Conservation (phyloP, 2,797 vertebrate species). For the Atherinosoma microstoma region DNA sequence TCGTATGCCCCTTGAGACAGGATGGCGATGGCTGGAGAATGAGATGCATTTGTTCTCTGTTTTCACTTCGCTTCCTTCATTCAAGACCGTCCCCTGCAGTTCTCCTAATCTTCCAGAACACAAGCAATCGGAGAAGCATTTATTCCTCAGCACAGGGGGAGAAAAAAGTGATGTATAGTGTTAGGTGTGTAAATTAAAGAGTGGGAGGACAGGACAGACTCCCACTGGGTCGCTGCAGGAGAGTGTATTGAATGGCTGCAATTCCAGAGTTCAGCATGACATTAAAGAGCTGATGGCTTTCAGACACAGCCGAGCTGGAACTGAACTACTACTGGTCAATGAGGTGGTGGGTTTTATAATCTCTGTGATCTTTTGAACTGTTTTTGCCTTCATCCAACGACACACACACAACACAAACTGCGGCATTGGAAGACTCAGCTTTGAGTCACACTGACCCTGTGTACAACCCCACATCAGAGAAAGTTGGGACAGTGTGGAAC, state of each 20-base stretch:
- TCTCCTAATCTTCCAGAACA: constrained; percentile 64
- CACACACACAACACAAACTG: not conserved
- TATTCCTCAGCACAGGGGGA: constrained; percentile 33
- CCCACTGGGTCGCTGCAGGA: constrained; percentile 45
- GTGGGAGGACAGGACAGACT: constrained; percentile 46
- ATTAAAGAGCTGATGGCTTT: constrained; percentile 64
- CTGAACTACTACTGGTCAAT: constrained; percentile 32
- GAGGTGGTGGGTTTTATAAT: constrained; percentile 28
- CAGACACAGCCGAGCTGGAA: constrained; percentile 44
- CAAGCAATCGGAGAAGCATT: constrained; percentile 34
- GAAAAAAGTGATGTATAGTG: constrained; percentile 28
- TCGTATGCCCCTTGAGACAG: constrained; percentile 45
- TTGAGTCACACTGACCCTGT: too few species aligned
- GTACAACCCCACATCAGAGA: too few species aligned
- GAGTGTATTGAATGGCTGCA: constrained; percentile 49
- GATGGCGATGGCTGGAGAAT: constrained; percentile 29
- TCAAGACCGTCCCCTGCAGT: constrained; percentile 54
- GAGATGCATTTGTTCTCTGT: constrained; percentile 56
- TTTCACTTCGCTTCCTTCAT: constrained; percentile 22
- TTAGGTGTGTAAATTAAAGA: constrained; percentile 45
- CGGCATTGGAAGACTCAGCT: too few species aligned
- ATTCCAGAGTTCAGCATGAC: constrained; percentile 53
- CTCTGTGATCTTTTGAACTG: constrained; percentile 35
- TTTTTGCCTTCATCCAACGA: constrained; percentile 21
- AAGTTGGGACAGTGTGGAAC: too few species aligned